Base-by-base conservation (phyloP, 2,113 vertebrate species). In the Porphyrio hochstetteri region DNA sequence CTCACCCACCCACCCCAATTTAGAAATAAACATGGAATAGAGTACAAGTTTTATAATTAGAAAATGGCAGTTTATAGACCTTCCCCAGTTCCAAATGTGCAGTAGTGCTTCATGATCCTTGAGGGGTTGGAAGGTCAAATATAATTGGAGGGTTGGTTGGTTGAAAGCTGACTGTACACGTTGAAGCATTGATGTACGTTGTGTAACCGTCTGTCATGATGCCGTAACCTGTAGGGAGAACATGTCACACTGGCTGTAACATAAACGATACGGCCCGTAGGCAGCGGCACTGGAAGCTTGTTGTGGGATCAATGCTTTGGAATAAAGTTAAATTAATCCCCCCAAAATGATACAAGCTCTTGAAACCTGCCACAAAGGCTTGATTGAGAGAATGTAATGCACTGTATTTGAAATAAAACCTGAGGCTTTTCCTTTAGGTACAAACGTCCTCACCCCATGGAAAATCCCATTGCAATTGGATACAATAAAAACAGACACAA, bases 131-230 rank as follows among this genome's bases (percentile, higher is more conserved):
- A 94, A 99, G 98, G 98, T 99, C 99, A 74, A 99, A 99, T 94
- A 99, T 99, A 97, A 99, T 99, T 92, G 99, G 99, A 78, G 99
- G 99, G 97, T 99, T 99, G 97, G 99, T 99, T 75, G 99, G 99
- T 90, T 99, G 99, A 98, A 99, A 99, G 98, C 99, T 99, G 98
- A 99, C 99, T 40, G 99, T 99, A 97, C 99, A 99, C 24, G 99
- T 99, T 36, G 99, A 99, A 74, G 99, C 98, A 77, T 99, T 99
- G 98, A 99, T 98, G 98, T 99, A 99, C 3, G 99, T 99, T 11
- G 99, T 99, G 97, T 98, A 99, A 88, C 99, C 99, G 16, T 99
- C 99, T 4, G 99, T 99, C 99, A 99, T 99, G 90, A 99, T 99
- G 91, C 99, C 99, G 5, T 99, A 99, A 95, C 99, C 99, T 99